phyloP scores from a whole-genome alignment of 2,113 vertebrate genomes.

The Mustelus asterias region DNA sequence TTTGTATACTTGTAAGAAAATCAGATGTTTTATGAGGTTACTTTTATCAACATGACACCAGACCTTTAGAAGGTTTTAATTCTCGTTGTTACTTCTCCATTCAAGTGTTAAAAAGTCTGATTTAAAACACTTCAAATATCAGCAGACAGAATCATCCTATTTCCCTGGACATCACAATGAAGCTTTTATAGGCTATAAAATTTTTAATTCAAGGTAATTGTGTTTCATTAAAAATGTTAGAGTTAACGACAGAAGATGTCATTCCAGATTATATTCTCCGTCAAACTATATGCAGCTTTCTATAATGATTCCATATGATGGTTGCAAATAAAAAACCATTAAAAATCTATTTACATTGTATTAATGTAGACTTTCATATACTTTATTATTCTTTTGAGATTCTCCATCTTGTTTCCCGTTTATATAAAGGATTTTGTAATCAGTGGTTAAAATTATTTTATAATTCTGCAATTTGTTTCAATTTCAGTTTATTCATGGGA shows the following conservation, averaged over 20 bases:
- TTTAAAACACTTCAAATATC: not conserved
- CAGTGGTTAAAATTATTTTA: not conserved
- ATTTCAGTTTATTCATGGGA: not conserved
- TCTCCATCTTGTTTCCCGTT: not conserved
- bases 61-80: not conserved
- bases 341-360: not conserved
- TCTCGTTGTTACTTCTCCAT: not conserved
- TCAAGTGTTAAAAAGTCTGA: not conserved
- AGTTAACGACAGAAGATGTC: not conserved
- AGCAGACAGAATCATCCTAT: not conserved
- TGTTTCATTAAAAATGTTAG: not conserved
- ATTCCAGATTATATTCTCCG: not conserved
- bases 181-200: not conserved
- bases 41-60: not conserved
- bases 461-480: slow-evolving; percentile 1
- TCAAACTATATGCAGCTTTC: not conserved
- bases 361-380: not conserved
- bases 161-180: not conserved
- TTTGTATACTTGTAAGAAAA: not conserved
- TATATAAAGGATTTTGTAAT: not conserved
- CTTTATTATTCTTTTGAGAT: not conserved
- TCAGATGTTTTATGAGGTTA: not conserved
- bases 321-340: slow-evolving; percentile 17
- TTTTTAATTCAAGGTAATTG: not conserved
- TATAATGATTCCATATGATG: not conserved